phyloP scores from a whole-genome alignment of 2,113 vertebrate genomes.

The Neogobius melanostomus region DNA sequence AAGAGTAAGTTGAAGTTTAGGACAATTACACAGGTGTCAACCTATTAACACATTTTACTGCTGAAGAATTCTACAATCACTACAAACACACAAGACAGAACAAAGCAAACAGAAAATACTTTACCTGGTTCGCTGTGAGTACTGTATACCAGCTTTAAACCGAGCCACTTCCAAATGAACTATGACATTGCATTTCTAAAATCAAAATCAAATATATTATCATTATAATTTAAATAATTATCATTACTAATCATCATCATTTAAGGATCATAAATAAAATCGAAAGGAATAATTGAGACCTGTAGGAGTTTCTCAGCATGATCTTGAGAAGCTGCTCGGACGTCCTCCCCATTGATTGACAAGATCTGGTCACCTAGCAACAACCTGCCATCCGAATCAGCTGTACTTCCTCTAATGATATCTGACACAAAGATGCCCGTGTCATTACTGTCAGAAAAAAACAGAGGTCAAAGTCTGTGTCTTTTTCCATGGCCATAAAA shows the following conservation, averaged over 20 bases:
- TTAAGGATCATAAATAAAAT: background rate
- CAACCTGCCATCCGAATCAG: constrained; percentile 86
- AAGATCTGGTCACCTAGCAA: constrained; percentile 94
- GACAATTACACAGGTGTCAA: background rate
- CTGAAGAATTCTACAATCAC: background rate
- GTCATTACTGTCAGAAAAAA: constrained; percentile 81
- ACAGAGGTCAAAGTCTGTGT: constrained; percentile 52
- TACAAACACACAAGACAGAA: background rate
- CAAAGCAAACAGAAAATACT: constrained; percentile 17
- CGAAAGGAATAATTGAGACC: constrained; percentile 66
- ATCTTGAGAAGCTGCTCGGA: constrained; percentile 86
- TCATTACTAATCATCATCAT: too few species aligned
- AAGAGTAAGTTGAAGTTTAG: background rate
- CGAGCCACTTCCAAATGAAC: constrained; percentile 90
- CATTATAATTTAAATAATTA: too few species aligned
- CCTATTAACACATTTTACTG: background rate
- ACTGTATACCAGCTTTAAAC: constrained; percentile 86
- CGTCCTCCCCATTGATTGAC: constrained; percentile 90
- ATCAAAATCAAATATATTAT: background rate
- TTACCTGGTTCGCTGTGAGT: constrained; percentile 87
- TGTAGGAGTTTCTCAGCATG: constrained; percentile 85
- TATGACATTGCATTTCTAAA: constrained; percentile 83
- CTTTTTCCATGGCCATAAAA: constrained; percentile 17
- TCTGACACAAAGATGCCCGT: constrained; percentile 95
- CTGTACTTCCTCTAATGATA: constrained; percentile 87